phyloP scores from a whole-genome alignment of 2,888 invertebrate species.

The Limnephilus lunatus region DNA sequence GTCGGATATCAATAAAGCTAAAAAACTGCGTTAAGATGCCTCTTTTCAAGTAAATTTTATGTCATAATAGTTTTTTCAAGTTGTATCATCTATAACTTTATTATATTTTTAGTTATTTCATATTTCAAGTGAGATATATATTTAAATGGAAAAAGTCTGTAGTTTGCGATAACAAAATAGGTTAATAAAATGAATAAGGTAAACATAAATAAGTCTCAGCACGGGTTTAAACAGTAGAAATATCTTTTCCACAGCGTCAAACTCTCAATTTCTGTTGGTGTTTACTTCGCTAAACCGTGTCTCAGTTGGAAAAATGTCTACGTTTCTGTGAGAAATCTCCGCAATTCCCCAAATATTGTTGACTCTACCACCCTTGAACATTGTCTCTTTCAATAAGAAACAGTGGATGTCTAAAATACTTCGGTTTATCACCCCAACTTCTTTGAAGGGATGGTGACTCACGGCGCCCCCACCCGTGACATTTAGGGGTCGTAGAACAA shows the following conservation, averaged over 20 bases:
- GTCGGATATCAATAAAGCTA: too few species aligned
- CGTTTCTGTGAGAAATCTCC: conserved; percentile 2
- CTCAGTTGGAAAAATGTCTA: neutral
- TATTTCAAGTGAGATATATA: too few species aligned
- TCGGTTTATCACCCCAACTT: conserved; percentile 30
- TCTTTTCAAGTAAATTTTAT: too few species aligned
- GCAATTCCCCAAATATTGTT: conserved; percentile 3
- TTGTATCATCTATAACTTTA: too few species aligned
- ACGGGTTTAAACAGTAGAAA: neutral
- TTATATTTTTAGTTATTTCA: too few species aligned
- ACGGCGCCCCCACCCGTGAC: conserved; percentile 30
- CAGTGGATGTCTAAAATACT: conserved; percentile 42
- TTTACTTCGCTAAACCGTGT: neutral
- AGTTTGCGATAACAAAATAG: neutral
- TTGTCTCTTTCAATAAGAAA: conserved; percentile 44
- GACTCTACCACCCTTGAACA: conserved; percentile 21
- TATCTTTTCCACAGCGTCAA: neutral
- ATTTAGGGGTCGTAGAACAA: conserved; percentile 27
- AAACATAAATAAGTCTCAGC: neutral
- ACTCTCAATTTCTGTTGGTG: neutral
- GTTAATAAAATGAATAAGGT: neutral
- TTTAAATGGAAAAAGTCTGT: too few species aligned
- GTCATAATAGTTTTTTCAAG: too few species aligned
- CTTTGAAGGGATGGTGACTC: conserved; percentile 40
- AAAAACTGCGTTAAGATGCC: too few species aligned